Evolutionary conservation across 1,140 invertebrate species (phyloP).

Genomic region (Goniozus legneri): DNA sequence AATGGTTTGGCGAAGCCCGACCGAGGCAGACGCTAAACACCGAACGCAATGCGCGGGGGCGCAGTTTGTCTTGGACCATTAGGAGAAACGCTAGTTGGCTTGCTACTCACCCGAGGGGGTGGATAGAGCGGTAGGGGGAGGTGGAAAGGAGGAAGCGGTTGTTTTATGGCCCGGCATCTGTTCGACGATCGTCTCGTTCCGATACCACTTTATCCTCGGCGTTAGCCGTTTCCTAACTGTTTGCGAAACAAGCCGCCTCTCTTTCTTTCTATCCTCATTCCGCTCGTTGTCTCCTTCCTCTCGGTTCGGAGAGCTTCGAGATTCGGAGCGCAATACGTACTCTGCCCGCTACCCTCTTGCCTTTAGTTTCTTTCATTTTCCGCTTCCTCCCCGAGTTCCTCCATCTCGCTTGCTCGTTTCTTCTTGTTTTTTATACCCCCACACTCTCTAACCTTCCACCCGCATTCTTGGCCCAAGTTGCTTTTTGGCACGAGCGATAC

Average conservation of each 20-base stretch:
- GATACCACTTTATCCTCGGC: conserved; percentile 56
- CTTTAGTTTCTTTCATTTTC: too few species aligned
- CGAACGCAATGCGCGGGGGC: conserved; percentile 41
- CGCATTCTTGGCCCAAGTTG: too few species aligned
- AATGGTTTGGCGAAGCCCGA: conserved; percentile 34
- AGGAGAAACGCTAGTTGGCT: conserved; percentile 54
- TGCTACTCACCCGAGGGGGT: conserved; percentile 30
- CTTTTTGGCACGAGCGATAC: too few species aligned
- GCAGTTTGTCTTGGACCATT: conserved; percentile 57
- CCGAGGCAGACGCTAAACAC: conserved; percentile 41
- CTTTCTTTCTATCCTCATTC: conserved; percentile 12
- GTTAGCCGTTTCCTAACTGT: conserved; percentile 55
- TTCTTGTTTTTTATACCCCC: too few species aligned
- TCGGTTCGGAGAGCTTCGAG: too few species aligned
- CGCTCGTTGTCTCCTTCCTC: conserved; percentile 18
- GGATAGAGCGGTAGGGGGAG: conserved; percentile 34
- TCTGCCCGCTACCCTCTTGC: too few species aligned
- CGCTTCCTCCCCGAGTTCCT: conserved; percentile 27
- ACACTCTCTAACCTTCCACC: too few species aligned
- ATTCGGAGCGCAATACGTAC: too few species aligned
- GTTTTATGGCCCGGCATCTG: conserved; percentile 56
- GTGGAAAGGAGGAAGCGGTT: conserved; percentile 49
- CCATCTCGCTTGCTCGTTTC: conserved; percentile 6
- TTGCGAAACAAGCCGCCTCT: conserved; percentile 48
- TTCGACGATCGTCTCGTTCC: conserved; percentile 57